Conservation (phyloP, 2,113 vertebrate species). For the Octodon degus region DNA sequence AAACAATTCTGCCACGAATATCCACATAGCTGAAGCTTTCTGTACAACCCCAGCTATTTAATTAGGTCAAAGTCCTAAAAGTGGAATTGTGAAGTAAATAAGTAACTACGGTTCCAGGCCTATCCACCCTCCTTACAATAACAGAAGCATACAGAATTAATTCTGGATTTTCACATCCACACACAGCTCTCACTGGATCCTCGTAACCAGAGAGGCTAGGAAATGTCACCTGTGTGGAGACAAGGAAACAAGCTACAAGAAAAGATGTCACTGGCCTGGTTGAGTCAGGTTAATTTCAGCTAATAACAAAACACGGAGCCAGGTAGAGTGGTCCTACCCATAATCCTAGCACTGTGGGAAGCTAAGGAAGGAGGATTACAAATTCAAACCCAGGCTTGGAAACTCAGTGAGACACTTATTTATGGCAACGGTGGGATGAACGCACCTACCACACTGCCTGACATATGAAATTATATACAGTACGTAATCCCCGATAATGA, state of each 20-base stretch:
- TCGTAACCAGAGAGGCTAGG: not conserved
- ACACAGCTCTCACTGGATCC: not conserved
- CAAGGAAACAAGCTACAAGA: not conserved
- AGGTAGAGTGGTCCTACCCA: not conserved
- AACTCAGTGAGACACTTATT: not conserved
- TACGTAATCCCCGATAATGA: not conserved
- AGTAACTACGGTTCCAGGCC: not conserved
- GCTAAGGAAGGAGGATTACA: not conserved
- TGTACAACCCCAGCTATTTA: not conserved
- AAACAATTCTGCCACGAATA: not conserved
- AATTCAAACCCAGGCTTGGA: not conserved
- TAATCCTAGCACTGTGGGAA: not conserved
- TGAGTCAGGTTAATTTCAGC: not conserved
- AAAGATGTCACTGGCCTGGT: too few species aligned
- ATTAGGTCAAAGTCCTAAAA: not conserved
- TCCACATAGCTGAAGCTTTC: not conserved
- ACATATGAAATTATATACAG: not conserved
- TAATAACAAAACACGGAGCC: not conserved
- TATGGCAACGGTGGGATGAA: not conserved
- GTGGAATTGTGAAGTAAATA: not conserved
- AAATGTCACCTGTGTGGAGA: rapidly evolving
- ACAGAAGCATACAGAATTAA: not conserved
- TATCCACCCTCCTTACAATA: not conserved
- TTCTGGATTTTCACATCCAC: not conserved
- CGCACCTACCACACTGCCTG: not conserved